Evolutionary conservation across 2,888 invertebrate species (phyloP).

Genomic region (Platycheirus rosarum): DNA sequence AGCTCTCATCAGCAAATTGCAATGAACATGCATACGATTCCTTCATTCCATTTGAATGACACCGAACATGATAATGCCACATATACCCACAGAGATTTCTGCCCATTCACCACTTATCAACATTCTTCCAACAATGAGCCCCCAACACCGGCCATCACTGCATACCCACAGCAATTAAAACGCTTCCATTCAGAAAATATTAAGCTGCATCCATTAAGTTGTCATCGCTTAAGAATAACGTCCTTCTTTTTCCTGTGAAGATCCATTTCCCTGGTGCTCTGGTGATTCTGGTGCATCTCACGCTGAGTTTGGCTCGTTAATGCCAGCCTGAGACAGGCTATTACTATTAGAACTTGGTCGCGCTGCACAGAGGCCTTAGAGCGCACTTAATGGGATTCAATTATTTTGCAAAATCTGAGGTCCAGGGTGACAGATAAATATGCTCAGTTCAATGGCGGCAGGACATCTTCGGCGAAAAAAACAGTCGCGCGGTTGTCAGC

Average conservation of each 20-base stretch:
- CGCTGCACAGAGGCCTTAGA: conserved; percentile 25
- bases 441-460: conserved; percentile 44
- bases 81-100: background rate
- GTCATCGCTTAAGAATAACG: conserved; percentile 68
- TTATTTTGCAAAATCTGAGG: conserved; percentile 63
- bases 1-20: conserved; percentile 58
- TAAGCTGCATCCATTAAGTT: conserved; percentile 72
- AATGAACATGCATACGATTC: conserved; percentile 67
- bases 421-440: conserved; percentile 70
- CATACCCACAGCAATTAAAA: conserved; percentile 69
- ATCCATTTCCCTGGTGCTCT: conserved; percentile 43
- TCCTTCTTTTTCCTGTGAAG: conserved; percentile 27
- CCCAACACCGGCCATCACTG: conserved; percentile 44
- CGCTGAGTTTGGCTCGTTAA: conserved; percentile 41
- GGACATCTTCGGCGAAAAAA: conserved; percentile 68
- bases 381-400: conserved; percentile 68
- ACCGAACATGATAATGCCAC: conserved; percentile 62
- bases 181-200: conserved; percentile 68
- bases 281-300: too few relatives aligned
- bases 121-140: conserved; percentile 21
- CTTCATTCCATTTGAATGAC: conserved; percentile 64
- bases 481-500: conserved; percentile 57
- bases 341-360: conserved; percentile 61
- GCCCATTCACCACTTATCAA: background rate
- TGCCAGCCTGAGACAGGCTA: background rate